These are phyloP conservation scores for Calameuta pallipes DNA, from an alignment of 2,888 invertebrate genomes.

Conservation along the genomic window DNA sequence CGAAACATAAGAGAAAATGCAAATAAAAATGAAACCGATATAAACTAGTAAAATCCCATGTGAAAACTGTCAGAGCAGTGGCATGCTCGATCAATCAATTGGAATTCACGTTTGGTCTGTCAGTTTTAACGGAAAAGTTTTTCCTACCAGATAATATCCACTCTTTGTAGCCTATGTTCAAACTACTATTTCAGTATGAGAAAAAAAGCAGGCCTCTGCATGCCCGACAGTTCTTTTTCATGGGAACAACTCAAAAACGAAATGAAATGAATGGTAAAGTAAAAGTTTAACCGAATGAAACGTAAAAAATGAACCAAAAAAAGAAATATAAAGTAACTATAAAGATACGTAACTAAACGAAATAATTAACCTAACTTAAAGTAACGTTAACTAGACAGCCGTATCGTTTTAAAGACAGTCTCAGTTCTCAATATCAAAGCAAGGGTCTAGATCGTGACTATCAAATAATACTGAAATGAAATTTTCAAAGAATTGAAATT, in stretches of 20 bases:
- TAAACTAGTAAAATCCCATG: not conserved
- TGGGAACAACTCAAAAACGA: not conserved
- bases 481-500: not conserved
- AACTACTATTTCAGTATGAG: not conserved
- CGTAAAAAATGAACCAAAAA: not conserved
- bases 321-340: not conserved
- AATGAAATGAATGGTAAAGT: slow-evolving; percentile 7
- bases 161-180: not conserved
- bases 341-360: not conserved
- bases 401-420: slow-evolving; percentile 19
- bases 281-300: slow-evolving; percentile 7
- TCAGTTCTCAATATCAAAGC: slow-evolving; percentile 17
- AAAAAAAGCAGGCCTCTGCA: not conserved
- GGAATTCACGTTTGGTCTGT: not conserved
- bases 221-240: not conserved
- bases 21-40: not conserved
- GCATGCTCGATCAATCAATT: not conserved
- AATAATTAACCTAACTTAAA: slow-evolving; percentile 9
- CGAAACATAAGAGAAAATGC: not conserved
- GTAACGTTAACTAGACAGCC: slow-evolving; percentile 16
- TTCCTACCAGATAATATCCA: not conserved
- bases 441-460: not conserved
- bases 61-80: not conserved
- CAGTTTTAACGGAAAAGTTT: not conserved
- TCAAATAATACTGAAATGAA: not conserved